Percentiles rank a stretch among this genome's conserved stretches.
Conservation (phyloP, 2,113 vertebrate genomes). For the Zingel zingel region DNA sequence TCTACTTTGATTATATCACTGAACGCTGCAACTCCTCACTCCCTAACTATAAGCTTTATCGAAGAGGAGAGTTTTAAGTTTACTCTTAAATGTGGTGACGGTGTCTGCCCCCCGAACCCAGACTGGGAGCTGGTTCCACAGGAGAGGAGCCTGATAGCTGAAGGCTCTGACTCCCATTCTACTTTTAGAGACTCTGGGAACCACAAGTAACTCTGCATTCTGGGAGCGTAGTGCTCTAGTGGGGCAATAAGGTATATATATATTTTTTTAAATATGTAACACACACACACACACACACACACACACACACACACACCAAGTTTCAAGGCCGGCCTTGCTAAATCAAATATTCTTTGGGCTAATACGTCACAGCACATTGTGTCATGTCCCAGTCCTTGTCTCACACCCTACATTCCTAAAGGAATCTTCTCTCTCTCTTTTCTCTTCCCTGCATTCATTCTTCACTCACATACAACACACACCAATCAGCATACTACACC, state of each 20-base stretch:
- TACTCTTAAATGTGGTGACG: too few relatives aligned
- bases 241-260: background rate
- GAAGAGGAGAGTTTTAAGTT: too few relatives aligned
- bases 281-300: background rate
- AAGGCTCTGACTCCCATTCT: too few relatives aligned
- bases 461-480: background rate
- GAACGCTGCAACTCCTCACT: too few relatives aligned
- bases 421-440: background rate
- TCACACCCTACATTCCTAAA: conserved; percentile 14
- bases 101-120: too few relatives aligned
- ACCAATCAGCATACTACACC: background rate
- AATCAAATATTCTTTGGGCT: background rate
- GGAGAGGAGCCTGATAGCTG: too few relatives aligned
- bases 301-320: background rate
- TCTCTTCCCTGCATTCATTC: background rate
- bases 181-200: too few relatives aligned
- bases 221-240: too few relatives aligned
- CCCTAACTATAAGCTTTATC: too few relatives aligned
- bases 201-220: too few relatives aligned
- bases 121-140: too few relatives aligned
- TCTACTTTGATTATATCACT: too few relatives aligned
- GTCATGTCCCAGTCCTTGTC: background rate
- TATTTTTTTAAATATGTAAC: background rate
- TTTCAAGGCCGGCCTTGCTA: background rate
- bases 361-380: background rate